Percentiles rank a stretch among this genome's conserved stretches.
Evolutionary conservation across 2,888 invertebrate species (phyloP).

Genomic region (Stenodera caucasica): DNA sequence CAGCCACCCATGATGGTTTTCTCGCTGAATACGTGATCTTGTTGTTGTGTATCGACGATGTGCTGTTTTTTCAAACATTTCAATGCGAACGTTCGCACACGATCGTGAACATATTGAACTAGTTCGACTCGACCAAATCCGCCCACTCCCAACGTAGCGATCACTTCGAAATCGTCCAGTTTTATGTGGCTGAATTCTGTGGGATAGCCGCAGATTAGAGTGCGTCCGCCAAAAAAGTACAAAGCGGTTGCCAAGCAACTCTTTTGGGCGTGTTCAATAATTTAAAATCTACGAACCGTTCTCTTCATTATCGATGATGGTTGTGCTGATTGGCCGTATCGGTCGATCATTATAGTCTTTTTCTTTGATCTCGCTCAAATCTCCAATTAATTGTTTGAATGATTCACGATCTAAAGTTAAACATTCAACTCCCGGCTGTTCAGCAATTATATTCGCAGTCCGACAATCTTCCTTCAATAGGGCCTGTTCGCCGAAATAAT

Average conservation of each 20-base stretch:
- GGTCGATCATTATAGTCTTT: slow-evolving; percentile 72
- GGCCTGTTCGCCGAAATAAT: slow-evolving; percentile 70
- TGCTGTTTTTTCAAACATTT: slow-evolving; percentile 75
- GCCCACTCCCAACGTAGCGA: slow-evolving; percentile 71
- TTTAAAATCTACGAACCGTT: too few relatives aligned
- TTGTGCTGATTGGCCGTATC: slow-evolving; percentile 52
- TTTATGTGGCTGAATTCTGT: slow-evolving; percentile 54
- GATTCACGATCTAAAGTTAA: slow-evolving; percentile 68
- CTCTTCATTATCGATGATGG: slow-evolving; percentile 46
- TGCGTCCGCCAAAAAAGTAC: too few relatives aligned
- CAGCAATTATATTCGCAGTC: slow-evolving; percentile 69
- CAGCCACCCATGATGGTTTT: slow-evolving; percentile 70
- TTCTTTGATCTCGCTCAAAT: slow-evolving; percentile 72
- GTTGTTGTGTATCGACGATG: slow-evolving; percentile 73
- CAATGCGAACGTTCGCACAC: slow-evolving; percentile 63
- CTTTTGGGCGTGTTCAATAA: too few relatives aligned
- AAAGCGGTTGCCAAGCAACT: too few relatives aligned
- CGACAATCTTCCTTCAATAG: slow-evolving; percentile 67
- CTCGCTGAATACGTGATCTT: slow-evolving; percentile 72
- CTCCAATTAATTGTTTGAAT: slow-evolving; percentile 76
- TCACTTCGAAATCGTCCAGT: slow-evolving; percentile 64
- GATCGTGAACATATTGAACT: slow-evolving; percentile 57
- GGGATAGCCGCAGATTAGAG: too few relatives aligned
- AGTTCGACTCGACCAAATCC: slow-evolving; percentile 73
- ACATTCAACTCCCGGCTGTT: slow-evolving; percentile 65